phyloP scores from a whole-genome alignment of 2,797 vertebrate species.

The Sebastes diaconus region DNA sequence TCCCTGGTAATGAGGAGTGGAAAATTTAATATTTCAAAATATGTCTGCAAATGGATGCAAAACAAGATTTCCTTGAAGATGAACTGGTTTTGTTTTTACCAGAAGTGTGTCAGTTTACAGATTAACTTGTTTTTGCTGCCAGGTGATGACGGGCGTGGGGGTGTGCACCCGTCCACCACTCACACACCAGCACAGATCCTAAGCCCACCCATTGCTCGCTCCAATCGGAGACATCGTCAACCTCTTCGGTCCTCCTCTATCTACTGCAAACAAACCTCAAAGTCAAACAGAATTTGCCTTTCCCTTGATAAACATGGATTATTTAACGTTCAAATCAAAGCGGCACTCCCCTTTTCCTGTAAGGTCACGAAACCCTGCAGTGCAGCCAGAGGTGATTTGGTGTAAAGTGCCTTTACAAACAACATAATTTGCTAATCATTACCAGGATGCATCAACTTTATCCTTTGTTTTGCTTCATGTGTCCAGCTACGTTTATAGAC shows the following conservation, averaged over 20 bases:
- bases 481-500: neutral
- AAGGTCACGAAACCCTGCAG: neutral
- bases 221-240: neutral
- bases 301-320: conserved; percentile 6
- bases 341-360: neutral
- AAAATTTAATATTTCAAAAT: neutral
- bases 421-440: neutral
- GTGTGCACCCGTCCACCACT: conserved; percentile 62
- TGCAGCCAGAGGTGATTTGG: neutral
- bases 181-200: conserved; percentile 13
- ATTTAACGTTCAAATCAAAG: neutral
- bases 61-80: neutral
- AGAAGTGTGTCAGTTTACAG: conserved; percentile 24
- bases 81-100: neutral
- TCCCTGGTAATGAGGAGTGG: neutral
- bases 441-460: neutral
- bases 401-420: neutral
- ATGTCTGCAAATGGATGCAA: neutral
- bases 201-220: conserved; percentile 7
- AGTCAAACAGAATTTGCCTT: conserved; percentile 44
- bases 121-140: conserved; percentile 51
- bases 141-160: conserved; percentile 35
- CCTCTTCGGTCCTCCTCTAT: neutral
- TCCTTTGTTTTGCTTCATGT: neutral
- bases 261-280: conserved; percentile 61